These are phyloP conservation scores for Oligia strigilis DNA, from an alignment of 2,888 invertebrate genomes.

Conservation along the genomic window DNA sequence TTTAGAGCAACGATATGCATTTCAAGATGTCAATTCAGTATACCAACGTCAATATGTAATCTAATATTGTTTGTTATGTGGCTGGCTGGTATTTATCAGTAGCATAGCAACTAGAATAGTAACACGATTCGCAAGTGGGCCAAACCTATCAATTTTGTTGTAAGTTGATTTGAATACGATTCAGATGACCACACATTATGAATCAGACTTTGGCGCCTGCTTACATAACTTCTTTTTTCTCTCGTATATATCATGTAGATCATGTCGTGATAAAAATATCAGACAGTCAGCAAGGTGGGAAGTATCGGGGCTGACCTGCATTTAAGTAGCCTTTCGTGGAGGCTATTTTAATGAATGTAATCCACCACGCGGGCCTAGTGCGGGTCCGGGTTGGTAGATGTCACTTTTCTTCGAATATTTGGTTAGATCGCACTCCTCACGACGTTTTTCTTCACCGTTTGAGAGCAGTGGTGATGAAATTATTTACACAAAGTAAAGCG, in stretches of 20 bases:
- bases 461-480: too few relatives aligned
- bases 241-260: background rate
- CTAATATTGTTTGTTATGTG: conserved; percentile 46
- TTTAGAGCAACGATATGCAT: conserved; percentile 39
- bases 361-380: too few relatives aligned
- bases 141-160: conserved; percentile 46
- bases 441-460: too few relatives aligned
- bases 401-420: too few relatives aligned
- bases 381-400: too few relatives aligned
- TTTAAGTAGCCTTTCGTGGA: background rate
- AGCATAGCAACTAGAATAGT: conserved; percentile 24
- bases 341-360: too few relatives aligned
- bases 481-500: too few relatives aligned
- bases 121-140: conserved; percentile 35
- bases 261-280: background rate
- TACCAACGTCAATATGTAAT: conserved; percentile 38
- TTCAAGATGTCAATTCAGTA: conserved; percentile 43
- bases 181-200: conserved; percentile 38
- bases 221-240: background rate
- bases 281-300: background rate
- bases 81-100: conserved; percentile 25
- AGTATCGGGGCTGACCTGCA: background rate
- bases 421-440: too few relatives aligned
- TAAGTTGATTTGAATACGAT: conserved; percentile 23
- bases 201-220: conserved; percentile 1